Evolutionary conservation across 2,888 invertebrate genomes (phyloP).

Genomic region (Macaria notata): DNA sequence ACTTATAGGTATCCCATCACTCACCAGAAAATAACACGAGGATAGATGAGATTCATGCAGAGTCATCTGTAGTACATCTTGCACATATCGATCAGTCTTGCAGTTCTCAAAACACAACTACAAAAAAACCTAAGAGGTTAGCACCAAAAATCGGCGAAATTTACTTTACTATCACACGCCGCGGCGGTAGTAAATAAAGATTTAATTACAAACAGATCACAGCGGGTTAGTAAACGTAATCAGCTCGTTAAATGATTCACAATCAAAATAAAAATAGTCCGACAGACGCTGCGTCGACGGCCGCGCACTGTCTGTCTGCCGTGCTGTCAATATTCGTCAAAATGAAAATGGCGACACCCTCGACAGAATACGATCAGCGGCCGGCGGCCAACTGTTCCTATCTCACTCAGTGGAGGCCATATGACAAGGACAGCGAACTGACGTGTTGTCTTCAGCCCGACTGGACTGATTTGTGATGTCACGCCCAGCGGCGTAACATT

Average conservation of each 20-base stretch:
- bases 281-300: conserved; percentile 77
- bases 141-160: conserved; percentile 67
- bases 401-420: conserved; percentile 47
- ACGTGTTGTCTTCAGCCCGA: conserved; percentile 74
- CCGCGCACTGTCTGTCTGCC: conserved; percentile 81
- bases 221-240: conserved; percentile 53
- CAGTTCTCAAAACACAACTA: conserved; percentile 77
- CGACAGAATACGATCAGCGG: conserved; percentile 80
- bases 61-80: conserved; percentile 81
- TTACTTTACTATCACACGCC: conserved; percentile 61
- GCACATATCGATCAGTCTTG: conserved; percentile 82
- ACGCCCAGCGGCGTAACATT: conserved; percentile 82
- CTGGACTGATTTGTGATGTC: conserved; percentile 81
- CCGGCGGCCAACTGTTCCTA: conserved; percentile 55
- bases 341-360: conserved; percentile 88
- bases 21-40: conserved; percentile 70
- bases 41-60: conserved; percentile 55
- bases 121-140: conserved; percentile 75
- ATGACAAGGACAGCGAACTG: conserved; percentile 53
- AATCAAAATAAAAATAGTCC: conserved; percentile 81
- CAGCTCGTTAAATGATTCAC: conserved; percentile 71
- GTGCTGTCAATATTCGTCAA: conserved; percentile 89
- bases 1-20: conserved; percentile 39
- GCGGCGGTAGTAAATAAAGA: conserved; percentile 55
- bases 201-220: conserved; percentile 57